phyloP scores from a whole-genome alignment of 30 jellyfish, hydroid and myxozoan species.

The Turritopsis rubra region DNA sequence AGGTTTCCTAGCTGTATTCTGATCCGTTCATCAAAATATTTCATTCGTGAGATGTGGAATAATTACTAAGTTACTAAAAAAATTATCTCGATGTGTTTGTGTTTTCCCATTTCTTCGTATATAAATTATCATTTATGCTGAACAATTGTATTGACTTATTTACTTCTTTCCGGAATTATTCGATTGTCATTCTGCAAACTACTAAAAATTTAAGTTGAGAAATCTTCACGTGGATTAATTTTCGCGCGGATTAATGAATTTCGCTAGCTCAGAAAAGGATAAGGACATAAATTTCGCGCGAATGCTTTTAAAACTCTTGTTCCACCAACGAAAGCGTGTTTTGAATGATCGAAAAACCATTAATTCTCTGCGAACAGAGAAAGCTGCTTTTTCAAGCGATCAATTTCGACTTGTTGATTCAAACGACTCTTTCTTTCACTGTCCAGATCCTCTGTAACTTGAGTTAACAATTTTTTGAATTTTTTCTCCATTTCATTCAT shows the following conservation, averaged over 20 bases:
- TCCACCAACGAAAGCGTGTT: neutral
- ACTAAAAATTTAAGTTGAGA: too few relatives aligned
- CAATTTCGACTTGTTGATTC: conserved; percentile 69
- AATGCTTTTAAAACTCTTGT: neutral
- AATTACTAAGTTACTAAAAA: neutral
- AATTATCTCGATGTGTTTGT: neutral
- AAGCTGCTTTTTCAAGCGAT: conserved; percentile 64
- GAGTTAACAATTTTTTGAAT: conserved; percentile 43
- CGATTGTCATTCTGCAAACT: neutral
- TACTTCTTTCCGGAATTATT: neutral
- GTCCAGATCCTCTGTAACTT: conserved; percentile 79
- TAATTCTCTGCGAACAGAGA: conserved; percentile 40
- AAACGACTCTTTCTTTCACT: conserved; percentile 54
- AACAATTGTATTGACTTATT: neutral
- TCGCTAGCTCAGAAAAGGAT: neutral
- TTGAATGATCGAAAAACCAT: neutral
- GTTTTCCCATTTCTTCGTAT: neutral
- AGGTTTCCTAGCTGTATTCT: neutral
- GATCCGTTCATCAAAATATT: neutral
- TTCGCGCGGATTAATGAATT: too few relatives aligned
- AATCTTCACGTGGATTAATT: too few relatives aligned
- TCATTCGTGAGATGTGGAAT: neutral
- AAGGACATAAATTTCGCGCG: too few relatives aligned
- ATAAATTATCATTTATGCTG: neutral
- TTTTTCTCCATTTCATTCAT: conserved; percentile 72